Evolutionary conservation across 2,888 invertebrate species (phyloP), one percentile per base, ranked within the genome.

Genomic region (Anaspis maculata): DNA sequence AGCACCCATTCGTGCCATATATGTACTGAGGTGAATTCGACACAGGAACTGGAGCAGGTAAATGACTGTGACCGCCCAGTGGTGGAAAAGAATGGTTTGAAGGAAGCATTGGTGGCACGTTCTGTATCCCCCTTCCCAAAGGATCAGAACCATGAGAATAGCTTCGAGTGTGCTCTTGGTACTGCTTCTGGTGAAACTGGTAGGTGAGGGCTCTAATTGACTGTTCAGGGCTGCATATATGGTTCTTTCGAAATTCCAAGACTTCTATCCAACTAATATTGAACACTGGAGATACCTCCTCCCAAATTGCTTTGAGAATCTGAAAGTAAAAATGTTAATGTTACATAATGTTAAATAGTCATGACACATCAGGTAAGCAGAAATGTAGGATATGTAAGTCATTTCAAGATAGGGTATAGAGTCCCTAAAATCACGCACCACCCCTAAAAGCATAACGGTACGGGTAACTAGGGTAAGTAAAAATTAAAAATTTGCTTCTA

Each of bases 261-360:
- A 88, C 75, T 42, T 83, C 82, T 22, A 74, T 62, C 83, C 85
- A 88, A 2, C 68, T 65, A 15, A 72, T 61, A 21, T 66, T 67
- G 39, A 65, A 69, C 10, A 66, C 57, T 31, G 72, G 65, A 30
- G 79, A 74, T 12, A 80, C 72, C 22, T 77, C 71, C 55, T 85
- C 84, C 74, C 83, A 81, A 47, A 87, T 79, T 39, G 78, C 73
- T 37, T 79, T 79, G 67, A 88, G 73, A 54, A 88, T 83, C 82
- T 83, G 54, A 2, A 59, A 57, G n/a, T n/a, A 40, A 37, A 45
- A 37, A 25, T 36, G 3, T 12, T 19, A 19, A 5, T 6, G 19
- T 19, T 19, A 37, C 10, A 5, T 11, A 37, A 11, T 23, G 15
- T 40, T 23, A 25, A 27, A 30, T 27, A 14, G 11, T 19, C n/a